Percentiles rank a stretch among this genome's conserved stretches.
Conservation (phyloP, 1,140 invertebrate species). For the Caenorhabditis brenneri region DNA sequence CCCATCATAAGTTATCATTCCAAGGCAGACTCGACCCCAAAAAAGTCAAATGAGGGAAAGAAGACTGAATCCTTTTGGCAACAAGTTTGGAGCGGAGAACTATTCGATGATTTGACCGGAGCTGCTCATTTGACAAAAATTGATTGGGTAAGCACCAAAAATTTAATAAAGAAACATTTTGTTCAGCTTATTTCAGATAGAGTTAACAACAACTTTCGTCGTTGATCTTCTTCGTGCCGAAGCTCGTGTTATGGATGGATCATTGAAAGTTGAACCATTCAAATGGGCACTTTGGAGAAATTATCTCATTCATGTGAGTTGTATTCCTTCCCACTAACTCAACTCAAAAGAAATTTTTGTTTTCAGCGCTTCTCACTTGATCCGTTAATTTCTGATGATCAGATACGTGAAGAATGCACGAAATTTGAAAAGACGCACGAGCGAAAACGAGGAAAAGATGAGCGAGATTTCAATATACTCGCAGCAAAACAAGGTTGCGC, state of each 20-base stretch:
- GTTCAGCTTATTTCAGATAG: not conserved
- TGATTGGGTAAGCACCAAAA: conserved; percentile 7
- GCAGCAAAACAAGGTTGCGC: not conserved
- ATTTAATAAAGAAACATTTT: not conserved
- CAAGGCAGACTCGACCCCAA: not conserved
- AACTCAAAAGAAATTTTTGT: not conserved
- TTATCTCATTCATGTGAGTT: conserved; percentile 38
- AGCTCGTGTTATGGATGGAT: conserved; percentile 8
- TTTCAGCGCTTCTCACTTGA: conserved; percentile 18
- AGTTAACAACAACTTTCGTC: conserved; percentile 16
- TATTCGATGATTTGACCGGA: not conserved
- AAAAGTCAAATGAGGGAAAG: not conserved
- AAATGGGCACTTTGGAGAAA: conserved; percentile 49
- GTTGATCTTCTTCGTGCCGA: conserved; percentile 45
- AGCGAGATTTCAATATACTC: not conserved
- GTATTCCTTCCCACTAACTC: not conserved
- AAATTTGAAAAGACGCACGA: not conserved
- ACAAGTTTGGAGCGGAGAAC: not conserved
- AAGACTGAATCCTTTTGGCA: conserved; percentile 24
- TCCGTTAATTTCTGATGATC: conserved; percentile 33
- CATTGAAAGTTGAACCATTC: conserved; percentile 12
- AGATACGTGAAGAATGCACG: not conserved
- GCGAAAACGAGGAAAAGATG: not conserved
- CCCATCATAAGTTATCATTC: conserved; percentile 43
- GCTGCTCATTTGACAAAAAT: not conserved